Conservation (phyloP, 2,888 invertebrate species). For the Ligdia adustata region DNA sequence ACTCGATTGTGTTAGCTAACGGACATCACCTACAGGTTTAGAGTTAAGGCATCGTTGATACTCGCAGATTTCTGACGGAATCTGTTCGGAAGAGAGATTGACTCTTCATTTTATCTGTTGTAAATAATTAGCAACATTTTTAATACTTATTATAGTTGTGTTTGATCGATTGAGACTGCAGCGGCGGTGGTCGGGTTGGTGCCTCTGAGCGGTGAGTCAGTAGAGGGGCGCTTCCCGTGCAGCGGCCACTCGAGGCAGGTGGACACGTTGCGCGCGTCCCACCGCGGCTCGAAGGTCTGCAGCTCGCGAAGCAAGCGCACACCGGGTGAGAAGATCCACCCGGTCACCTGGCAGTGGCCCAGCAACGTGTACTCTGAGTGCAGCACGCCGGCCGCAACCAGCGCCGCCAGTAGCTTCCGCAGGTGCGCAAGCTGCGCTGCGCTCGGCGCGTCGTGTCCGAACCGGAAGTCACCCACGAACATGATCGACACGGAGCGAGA, state of each 20-base stretch:
- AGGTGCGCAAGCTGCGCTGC: neutral
- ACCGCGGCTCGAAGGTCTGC: constrained; percentile 26
- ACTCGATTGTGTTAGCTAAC: too few relatives aligned
- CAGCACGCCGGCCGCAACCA: neutral
- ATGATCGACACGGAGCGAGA: neutral
- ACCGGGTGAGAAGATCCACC: neutral
- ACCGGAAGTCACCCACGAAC: neutral
- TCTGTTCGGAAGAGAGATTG: too few relatives aligned
- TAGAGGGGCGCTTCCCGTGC: too few relatives aligned
- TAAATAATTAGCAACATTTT: too few relatives aligned
- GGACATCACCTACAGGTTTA: too few relatives aligned
- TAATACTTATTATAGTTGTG: too few relatives aligned
- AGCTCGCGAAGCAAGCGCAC: neutral
- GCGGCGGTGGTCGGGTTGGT: neutral
- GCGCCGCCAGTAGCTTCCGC: neutral
- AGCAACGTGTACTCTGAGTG: neutral
- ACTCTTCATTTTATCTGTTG: too few relatives aligned
- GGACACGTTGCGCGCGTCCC: constrained; percentile 28
- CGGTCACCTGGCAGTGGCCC: neutral
- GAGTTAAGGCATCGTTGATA: too few relatives aligned
- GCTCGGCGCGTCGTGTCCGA: neutral
- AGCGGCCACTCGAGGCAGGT: neutral
- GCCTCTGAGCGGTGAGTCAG: neutral
- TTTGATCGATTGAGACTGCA: too few relatives aligned
- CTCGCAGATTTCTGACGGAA: too few relatives aligned